These are phyloP conservation scores for Silurus glanis DNA, from an alignment of 2,113 vertebrate genomes.

Conservation along the genomic window DNA sequence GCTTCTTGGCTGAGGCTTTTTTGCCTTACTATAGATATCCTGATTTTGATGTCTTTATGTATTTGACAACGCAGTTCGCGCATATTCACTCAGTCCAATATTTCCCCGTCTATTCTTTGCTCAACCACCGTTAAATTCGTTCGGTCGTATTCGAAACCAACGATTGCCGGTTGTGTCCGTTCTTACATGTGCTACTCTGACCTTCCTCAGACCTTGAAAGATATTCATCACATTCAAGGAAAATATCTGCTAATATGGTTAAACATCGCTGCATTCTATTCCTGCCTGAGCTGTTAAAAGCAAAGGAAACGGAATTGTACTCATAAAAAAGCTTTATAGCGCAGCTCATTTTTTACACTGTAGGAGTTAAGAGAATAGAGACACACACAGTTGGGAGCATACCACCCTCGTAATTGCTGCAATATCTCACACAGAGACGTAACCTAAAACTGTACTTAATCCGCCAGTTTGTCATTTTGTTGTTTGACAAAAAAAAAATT, in stretches of 20 bases:
- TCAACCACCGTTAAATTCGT: neutral
- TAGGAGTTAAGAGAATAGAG: neutral
- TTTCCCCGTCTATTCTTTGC: neutral
- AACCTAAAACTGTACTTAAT: neutral
- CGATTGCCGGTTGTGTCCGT: neutral
- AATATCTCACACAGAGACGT: neutral
- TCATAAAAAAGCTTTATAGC: neutral
- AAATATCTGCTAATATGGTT: conserved; percentile 2
- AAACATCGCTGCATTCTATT: neutral
- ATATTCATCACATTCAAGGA: neutral
- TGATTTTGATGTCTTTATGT: neutral
- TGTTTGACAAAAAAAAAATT: neutral
- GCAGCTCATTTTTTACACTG: neutral
- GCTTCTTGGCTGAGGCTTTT: conserved; percentile 12
- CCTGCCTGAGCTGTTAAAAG: neutral
- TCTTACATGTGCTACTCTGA: neutral
- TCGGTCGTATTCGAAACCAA: too few relatives aligned
- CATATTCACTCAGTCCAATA: neutral
- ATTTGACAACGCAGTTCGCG: neutral
- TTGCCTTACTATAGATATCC: neutral
- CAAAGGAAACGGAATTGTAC: neutral
- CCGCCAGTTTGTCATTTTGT: conserved; percentile 1
- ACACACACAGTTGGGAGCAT: neutral
- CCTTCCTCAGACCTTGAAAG: neutral
- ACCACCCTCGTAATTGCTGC: neutral